A percentile compares a stretch with the other conserved stretches of the same genome.
Conservation (phyloP, 2,888 invertebrate species). For the Yponomeuta cagnagella region DNA sequence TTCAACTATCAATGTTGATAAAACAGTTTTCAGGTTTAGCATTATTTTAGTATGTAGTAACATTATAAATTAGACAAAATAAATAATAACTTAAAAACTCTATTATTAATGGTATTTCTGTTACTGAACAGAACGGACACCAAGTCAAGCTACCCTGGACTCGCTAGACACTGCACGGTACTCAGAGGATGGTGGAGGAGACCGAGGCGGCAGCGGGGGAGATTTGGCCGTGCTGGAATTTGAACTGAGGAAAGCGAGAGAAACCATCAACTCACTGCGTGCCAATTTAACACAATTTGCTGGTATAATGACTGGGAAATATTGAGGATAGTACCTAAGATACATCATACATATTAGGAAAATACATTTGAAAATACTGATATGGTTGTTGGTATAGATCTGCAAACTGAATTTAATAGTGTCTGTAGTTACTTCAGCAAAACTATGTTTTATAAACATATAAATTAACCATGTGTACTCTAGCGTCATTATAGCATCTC, state of each 20-base stretch:
- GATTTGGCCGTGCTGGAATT: conserved; percentile 92
- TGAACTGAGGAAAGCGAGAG: conserved; percentile 89
- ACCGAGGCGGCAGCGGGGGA: conserved; percentile 86
- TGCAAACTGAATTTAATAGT: too few relatives aligned
- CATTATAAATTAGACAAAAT: too few relatives aligned
- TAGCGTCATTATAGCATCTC: too few relatives aligned
- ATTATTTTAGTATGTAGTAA: too few relatives aligned
- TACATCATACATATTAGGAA: too few relatives aligned
- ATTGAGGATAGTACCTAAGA: neutral
- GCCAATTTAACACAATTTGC: conserved; percentile 88
- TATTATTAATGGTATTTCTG: neutral
- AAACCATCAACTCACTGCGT: conserved; percentile 87
- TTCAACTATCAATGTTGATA: too few relatives aligned
- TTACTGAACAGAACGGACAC: conserved; percentile 79
- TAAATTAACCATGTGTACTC: too few relatives aligned
- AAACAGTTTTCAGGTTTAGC: too few relatives aligned
- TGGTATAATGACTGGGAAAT: conserved; percentile 51
- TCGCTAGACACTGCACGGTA: conserved; percentile 89
- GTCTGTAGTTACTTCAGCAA: too few relatives aligned
- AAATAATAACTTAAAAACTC: neutral
- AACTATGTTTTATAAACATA: too few relatives aligned
- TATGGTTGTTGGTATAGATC: too few relatives aligned
- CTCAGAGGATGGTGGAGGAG: conserved; percentile 91
- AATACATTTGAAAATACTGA: neutral
- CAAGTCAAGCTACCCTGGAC: conserved; percentile 91